Evolutionary conservation across 2,888 invertebrate species (phyloP).

Genomic region (Stenoptilia bipunctidactyla): DNA sequence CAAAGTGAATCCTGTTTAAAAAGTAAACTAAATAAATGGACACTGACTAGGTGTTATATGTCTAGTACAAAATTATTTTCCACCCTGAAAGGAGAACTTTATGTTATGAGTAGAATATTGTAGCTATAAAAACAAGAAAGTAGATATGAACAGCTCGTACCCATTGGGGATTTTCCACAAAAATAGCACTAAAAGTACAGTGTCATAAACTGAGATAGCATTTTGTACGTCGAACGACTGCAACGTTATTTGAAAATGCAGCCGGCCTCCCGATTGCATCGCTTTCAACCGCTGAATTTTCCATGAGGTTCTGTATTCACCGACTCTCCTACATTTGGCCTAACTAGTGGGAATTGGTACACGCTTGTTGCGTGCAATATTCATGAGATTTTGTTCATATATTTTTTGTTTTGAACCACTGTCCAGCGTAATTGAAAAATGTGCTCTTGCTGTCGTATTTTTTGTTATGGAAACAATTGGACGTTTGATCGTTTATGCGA

Average conservation of each 20-base stretch:
- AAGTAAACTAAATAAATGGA: too few species aligned
- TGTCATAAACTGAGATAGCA: slow-evolving; percentile 20
- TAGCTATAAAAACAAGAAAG: too few species aligned
- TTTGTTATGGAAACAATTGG: slow-evolving; percentile 6
- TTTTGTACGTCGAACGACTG: slow-evolving; percentile 29
- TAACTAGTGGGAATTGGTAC: slow-evolving; percentile 60
- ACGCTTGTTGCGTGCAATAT: slow-evolving; percentile 57
- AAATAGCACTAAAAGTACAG: slow-evolving; percentile 27
- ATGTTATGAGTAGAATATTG: too few species aligned
- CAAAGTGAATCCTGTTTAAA: too few species aligned
- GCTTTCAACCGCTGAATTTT: slow-evolving; percentile 57
- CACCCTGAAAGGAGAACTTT: too few species aligned
- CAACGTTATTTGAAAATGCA: slow-evolving; percentile 26
- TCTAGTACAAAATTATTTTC: too few species aligned
- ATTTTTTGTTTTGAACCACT: slow-evolving; percentile 47
- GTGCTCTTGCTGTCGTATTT: slow-evolving; percentile 23
- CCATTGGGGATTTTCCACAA: slow-evolving; percentile 13
- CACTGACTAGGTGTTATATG: too few species aligned
- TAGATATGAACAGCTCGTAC: too few species aligned
- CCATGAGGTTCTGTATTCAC: slow-evolving; percentile 30
- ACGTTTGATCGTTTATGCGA: neutral
- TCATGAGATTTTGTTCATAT: slow-evolving; percentile 56
- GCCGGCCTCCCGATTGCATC: slow-evolving; percentile 51
- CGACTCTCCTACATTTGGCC: slow-evolving; percentile 37
- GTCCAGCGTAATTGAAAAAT: slow-evolving; percentile 52